phyloP scores from a whole-genome alignment of 2,797 vertebrate species.

The Anguilla marmorata region DNA sequence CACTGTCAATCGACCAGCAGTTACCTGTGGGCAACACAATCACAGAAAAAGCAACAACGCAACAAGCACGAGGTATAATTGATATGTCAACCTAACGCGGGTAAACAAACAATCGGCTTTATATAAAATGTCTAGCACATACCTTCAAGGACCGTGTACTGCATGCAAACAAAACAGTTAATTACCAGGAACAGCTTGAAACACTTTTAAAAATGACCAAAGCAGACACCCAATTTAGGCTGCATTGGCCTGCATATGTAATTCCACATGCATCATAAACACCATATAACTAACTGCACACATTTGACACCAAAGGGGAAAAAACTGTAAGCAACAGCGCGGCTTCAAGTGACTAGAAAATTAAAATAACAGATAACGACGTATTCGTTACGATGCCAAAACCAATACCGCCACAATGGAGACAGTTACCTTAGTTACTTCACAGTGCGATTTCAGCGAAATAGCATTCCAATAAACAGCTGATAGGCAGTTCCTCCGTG shows the following conservation, averaged over 20 bases:
- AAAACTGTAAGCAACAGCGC: background rate
- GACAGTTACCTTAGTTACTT: background rate
- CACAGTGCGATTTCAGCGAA: background rate
- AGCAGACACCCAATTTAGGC: background rate
- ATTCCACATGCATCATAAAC: background rate
- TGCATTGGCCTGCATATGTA: background rate
- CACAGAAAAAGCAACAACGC: background rate
- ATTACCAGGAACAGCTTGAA: background rate
- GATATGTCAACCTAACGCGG: background rate
- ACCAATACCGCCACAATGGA: background rate
- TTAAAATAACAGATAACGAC: background rate
- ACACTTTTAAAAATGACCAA: background rate
- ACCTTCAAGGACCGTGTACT: background rate
- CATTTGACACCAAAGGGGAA: background rate
- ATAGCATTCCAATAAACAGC: background rate
- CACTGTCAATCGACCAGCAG: background rate
- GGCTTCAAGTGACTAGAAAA: background rate
- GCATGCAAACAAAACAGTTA: background rate
- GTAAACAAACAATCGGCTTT: background rate
- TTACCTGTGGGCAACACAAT: background rate
- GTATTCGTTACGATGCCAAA: background rate
- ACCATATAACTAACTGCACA: background rate
- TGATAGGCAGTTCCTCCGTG: background rate
- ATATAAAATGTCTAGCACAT: background rate
- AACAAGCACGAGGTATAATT: background rate